Percentiles rank a stretch among this genome's conserved stretches.
Conservation (phyloP, 2,888 invertebrate genomes). For the Sclerodermus sp. region DNA sequence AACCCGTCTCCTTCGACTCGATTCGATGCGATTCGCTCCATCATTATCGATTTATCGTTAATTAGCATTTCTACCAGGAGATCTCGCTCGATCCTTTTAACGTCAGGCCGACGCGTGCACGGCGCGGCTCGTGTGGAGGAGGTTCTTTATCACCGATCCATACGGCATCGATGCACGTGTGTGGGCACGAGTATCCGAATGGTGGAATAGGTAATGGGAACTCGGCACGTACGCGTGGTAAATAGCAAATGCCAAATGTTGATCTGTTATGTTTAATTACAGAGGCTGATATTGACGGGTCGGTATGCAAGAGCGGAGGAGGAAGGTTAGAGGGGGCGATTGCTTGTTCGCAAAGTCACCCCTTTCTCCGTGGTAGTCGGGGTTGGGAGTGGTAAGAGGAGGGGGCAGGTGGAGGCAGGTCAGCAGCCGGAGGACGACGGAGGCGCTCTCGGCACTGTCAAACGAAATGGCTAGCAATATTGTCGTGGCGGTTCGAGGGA, state of each 20-base stretch:
- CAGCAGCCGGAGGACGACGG: slow-evolving; percentile 24
- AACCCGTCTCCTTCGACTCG: too few relatives aligned
- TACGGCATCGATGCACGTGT: too few relatives aligned
- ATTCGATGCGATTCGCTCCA: too few relatives aligned
- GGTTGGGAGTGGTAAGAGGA: slow-evolving; percentile 38
- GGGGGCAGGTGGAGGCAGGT: slow-evolving; percentile 26
- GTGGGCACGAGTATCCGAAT: too few relatives aligned
- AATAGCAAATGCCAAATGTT: slow-evolving; percentile 47
- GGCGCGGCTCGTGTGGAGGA: too few relatives aligned
- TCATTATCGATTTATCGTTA: too few relatives aligned
- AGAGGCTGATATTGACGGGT: slow-evolving; percentile 54
- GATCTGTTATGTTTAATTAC: slow-evolving; percentile 58
- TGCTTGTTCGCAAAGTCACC: slow-evolving; percentile 50
- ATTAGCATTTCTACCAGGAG: too few relatives aligned
- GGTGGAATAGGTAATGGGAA: too few relatives aligned
- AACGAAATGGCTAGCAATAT: slow-evolving; percentile 57
- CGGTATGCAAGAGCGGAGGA: slow-evolving; percentile 41
- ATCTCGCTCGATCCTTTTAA: too few relatives aligned
- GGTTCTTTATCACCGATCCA: too few relatives aligned
- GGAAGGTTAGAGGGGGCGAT: slow-evolving; percentile 15
- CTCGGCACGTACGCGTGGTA: background rate
- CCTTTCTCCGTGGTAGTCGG: slow-evolving; percentile 43
- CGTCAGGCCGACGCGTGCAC: too few relatives aligned
- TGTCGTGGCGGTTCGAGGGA: slow-evolving; percentile 49
- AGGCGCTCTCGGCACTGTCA: slow-evolving; percentile 45